Evolutionary conservation across 1,140 invertebrate species (phyloP), one percentile per base, ranked within the genome.

Genomic region (Paramacrobiotus metropolitanus): DNA sequence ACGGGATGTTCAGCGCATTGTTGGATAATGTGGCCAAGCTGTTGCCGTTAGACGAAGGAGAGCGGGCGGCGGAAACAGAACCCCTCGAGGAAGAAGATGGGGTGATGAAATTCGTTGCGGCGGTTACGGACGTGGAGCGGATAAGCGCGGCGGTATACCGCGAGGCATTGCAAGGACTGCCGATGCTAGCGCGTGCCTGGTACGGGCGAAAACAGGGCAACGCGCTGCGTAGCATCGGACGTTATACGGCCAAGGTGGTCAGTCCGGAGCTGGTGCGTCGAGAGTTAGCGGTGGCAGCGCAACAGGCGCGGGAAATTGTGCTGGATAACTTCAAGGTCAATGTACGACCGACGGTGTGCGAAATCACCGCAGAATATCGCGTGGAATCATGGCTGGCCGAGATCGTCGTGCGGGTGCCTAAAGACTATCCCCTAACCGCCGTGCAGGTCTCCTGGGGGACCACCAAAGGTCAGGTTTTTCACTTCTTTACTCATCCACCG

Each of bases 311-410:
- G 15, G 4, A 15, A 9, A 24, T 55, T 4, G 15, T 24, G 15
- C 28, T 55, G 15, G 48, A 55, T 28, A 55, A 55, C 48, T 55
- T 55, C 48, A 55, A 55, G 24, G 48, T 55, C 48, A 55, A 24
- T 24, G 48, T 55, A 15, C 15, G 48, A 24, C 48, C 48, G 48
- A 55, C 48, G 4, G 48, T 55, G 24, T 15, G 4, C 4, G 48
- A 55, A 55, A 55, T 55, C 24, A 55, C 48, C 15, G 48, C 48
- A 9, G 48, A 55, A 28, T 55, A 55, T 24, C 48, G 48, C 15
- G 48, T 55, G 15, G 48, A 55, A 28, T 15, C 28, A 9, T 55
- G 48, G 48, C 4, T 55, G 15, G 48, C 48, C 15, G 48, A 55
- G 48, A 55, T 55, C 24, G 48, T 28, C 15, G 28, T 55, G 4